These are phyloP conservation scores for Mongoloraphidia duomilia DNA, from an alignment of 2,888 invertebrate genomes.

Conservation along the genomic window DNA sequence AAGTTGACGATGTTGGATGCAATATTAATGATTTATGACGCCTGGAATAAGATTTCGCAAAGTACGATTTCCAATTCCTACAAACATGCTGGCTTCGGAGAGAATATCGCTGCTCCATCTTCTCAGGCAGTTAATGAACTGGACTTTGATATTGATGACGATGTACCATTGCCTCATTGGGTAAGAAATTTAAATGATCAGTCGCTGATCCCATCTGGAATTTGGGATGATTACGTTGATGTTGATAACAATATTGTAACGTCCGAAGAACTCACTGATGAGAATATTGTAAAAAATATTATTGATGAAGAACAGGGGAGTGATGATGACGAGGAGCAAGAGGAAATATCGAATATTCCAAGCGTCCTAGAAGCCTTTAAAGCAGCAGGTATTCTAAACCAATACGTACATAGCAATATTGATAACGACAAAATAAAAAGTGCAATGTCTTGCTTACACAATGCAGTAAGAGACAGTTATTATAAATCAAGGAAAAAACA, in stretches of 20 bases:
- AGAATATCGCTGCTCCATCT: too few relatives aligned
- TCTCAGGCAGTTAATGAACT: too few relatives aligned
- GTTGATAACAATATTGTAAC: not conserved
- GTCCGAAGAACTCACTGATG: not conserved
- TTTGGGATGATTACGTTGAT: constrained; percentile 3
- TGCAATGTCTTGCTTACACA: not conserved
- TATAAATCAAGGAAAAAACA: too few relatives aligned
- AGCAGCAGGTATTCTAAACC: not conserved
- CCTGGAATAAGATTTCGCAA: too few relatives aligned
- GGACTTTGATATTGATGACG: too few relatives aligned
- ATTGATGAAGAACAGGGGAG: not conserved
- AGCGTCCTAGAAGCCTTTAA: not conserved
- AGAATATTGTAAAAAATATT: not conserved
- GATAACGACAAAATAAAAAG: not conserved
- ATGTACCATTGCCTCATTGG: too few relatives aligned
- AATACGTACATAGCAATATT: not conserved
- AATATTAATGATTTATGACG: too few relatives aligned
- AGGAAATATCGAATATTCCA: not conserved
- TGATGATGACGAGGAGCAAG: not conserved
- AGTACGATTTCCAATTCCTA: too few relatives aligned
- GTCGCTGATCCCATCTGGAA: too few relatives aligned
- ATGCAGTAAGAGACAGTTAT: not conserved
- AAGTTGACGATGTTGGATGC: too few relatives aligned
- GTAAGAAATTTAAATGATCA: too few relatives aligned
- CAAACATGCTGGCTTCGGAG: too few relatives aligned